Evolutionary conservation across 2,888 invertebrate species (phyloP), one percentile per base, ranked within the genome.

Genomic region (Cloeon dipterum): DNA sequence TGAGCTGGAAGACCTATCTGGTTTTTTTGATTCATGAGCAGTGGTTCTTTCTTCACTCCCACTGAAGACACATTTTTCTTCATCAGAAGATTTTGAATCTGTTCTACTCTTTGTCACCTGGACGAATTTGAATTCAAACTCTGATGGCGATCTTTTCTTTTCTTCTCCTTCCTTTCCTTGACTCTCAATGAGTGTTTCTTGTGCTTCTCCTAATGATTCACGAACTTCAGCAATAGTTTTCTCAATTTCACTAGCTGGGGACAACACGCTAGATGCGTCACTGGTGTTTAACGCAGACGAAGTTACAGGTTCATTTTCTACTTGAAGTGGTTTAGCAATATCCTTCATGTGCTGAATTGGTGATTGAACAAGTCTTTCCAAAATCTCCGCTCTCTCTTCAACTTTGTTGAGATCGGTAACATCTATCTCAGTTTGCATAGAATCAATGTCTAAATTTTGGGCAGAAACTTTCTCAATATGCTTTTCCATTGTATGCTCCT

Each of bases 1-100:
- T 11, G 83, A 85, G 57, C 85, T 85, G 1, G 83, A 83, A 56
- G 76, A 76, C 3, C 70, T 63, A 53, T 86, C 85, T 20, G 25
- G 20, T 10, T 20, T 32, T 18, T 26, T 32, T 32, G 8, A 37
- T 4, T 29, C 23, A n/a, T 23, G 37, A 32, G n/a, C 10, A n/a
- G 8, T 23, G n/a, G 25, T 23, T 8, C 8, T 23, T 14, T 29
- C 13, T 14, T 11, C 29, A 25, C 36, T 36, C 26, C 20, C 36
- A 19, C 26, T 26, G 14, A 20, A 29, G 20, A 32, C 23, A 11
- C 20, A 32, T 23, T 26, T 32, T 37, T 8, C 32, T 4, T 29
- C 23, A 16, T 23, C 32, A 32, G n/a, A 23, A 10, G 8, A 23
- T 10, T n/a, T 23, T 23, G n/a, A 23, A 14, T 29, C 13, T n/a